Percentiles rank a stretch among this genome's conserved stretches.
These are phyloP conservation scores for Ceratotherium simum DNA, from an alignment of 2,113 vertebrate species.

Conservation along the genomic window DNA sequence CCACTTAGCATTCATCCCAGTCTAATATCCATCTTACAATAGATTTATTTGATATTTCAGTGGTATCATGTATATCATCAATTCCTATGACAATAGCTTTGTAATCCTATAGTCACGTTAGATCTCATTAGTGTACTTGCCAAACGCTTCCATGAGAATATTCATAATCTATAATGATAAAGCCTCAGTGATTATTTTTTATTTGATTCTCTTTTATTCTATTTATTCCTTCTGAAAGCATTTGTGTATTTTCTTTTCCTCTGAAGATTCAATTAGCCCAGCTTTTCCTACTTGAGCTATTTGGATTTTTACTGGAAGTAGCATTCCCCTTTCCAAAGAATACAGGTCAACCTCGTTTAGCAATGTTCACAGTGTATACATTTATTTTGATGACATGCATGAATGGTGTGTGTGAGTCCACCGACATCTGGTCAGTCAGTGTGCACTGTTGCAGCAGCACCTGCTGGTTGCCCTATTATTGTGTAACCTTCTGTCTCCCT, in stretches of 20 bases:
- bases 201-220: constrained; percentile 2
- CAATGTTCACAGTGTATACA: background rate
- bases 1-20: constrained; percentile 16
- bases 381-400: background rate
- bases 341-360: background rate
- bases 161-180: constrained; percentile 50
- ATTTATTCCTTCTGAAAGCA: background rate
- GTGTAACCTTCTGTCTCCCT: background rate
- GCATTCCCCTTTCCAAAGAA: background rate
- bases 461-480: background rate
- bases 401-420: background rate
- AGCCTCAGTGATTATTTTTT: background rate
- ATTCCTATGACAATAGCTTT: constrained; percentile 47
- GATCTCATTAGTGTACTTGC: constrained; percentile 31
- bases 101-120: constrained; percentile 9
- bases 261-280: constrained; percentile 21
- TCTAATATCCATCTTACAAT: background rate
- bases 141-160: constrained; percentile 52
- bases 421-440: background rate
- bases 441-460: background rate
- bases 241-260: background rate
- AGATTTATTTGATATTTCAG: background rate
- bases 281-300: background rate
- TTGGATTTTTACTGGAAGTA: background rate
- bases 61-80: background rate